Evolutionary conservation across 2,888 invertebrate genomes (phyloP).

Genomic region (Serrognathus titanus): DNA sequence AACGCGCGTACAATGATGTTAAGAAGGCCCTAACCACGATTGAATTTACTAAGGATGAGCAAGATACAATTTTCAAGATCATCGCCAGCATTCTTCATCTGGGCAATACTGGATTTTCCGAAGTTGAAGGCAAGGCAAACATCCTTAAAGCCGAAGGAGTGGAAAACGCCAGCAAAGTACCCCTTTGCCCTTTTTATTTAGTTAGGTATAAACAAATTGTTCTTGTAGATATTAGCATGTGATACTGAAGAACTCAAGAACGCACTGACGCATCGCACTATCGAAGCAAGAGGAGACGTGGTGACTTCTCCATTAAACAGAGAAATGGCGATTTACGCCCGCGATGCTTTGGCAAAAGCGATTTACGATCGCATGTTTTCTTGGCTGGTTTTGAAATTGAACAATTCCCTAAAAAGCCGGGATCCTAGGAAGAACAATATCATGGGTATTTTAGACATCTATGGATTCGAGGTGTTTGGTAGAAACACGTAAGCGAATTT

Average conservation of each 20-base stretch:
- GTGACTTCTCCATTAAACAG: constrained; percentile 76
- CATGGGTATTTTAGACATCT: constrained; percentile 90
- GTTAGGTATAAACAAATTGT: background rate
- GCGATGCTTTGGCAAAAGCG: constrained; percentile 88
- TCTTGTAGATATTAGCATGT: constrained; percentile 58
- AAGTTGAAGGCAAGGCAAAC: constrained; percentile 67
- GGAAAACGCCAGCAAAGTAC: constrained; percentile 65
- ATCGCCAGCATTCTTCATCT: constrained; percentile 82
- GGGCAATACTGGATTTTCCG: constrained; percentile 80
- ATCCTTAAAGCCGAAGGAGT: constrained; percentile 65
- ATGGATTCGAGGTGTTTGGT: constrained; percentile 91
- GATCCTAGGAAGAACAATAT: constrained; percentile 61
- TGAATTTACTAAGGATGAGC: constrained; percentile 69
- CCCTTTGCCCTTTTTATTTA: background rate
- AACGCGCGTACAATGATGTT: constrained; percentile 65
- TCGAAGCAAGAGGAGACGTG: constrained; percentile 80
- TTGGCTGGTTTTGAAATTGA: constrained; percentile 82
- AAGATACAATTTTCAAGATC: constrained; percentile 73
- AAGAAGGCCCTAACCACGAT: constrained; percentile 73
- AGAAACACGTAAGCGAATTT: constrained; percentile 66
- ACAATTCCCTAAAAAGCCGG: constrained; percentile 65
- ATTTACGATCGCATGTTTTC: constrained; percentile 87
- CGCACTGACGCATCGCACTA: constrained; percentile 79
- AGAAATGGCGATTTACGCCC: constrained; percentile 79
- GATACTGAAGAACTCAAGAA: constrained; percentile 61